Base-by-base conservation (phyloP, 2,113 vertebrate species). In the Vireo altiloquus region DNA sequence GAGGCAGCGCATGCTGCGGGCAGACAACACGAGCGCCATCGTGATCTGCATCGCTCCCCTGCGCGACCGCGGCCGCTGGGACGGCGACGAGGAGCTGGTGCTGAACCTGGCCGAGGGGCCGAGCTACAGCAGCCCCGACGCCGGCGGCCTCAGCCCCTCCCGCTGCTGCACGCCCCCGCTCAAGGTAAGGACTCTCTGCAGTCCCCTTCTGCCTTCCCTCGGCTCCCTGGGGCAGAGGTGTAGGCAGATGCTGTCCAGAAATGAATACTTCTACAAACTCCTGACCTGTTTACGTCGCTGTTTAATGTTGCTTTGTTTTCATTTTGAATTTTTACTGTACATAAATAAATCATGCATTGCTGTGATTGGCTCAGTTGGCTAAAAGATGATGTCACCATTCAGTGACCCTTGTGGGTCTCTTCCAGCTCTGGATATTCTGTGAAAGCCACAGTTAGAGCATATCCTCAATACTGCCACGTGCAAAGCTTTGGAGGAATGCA, bases 21-120 rank as follows among this genome's bases (percentile, higher is more conserved):
- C 99, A 1, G 99, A 99, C 97, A 99, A 99, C 96, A 99, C 99
- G 2, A 99, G 99, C 13, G 99, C 99, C 83, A 99, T 99, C 15
- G 99, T 99, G 7, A 98, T 99, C 97, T 98, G 98, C 89, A 98
- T 99, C 82, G 98, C 98, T 8, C 98, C 99, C 1, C 91, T 96
- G 8, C 97, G 96, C 3, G 98, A 97, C 3, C 96, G 95, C 19
- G 97, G 97, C 68, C 95, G 97, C 52, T 97, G 98, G 96, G 98
- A 98, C 71, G 96, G 91, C 11, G 98, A 99, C 54, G 99, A 99
- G 80, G 98, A 99, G 64, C 96, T 99, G 39, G 97, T 97, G 89
- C 98, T 99, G 44, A 98, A 99, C 97, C 98, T 99, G 96, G 97
- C 98, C 3, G 98, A 98, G 21, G 98, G 98, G 33, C 98, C 98